A percentile compares a stretch with the other conserved stretches of the same genome.
Evolutionary conservation across 2,797 vertebrate species (phyloP).

Genomic region (Chaetophractus vellerosus): DNA sequence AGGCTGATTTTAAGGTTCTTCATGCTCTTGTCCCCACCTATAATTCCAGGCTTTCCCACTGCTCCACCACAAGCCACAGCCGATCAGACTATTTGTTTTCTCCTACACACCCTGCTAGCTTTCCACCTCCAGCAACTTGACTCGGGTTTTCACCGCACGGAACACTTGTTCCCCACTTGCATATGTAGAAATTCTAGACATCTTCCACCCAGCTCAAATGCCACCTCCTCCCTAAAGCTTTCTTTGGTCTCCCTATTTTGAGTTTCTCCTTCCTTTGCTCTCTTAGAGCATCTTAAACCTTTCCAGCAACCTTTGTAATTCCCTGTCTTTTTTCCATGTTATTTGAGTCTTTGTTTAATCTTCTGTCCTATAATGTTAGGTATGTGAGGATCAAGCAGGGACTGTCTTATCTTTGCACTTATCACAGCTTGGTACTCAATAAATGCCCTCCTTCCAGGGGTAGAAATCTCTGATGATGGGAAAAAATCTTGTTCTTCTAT

Average conservation of each 20-base stretch:
- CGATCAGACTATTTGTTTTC: neutral
- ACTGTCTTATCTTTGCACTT: neutral
- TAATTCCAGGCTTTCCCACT: neutral
- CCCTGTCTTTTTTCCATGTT: neutral
- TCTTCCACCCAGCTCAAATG: neutral
- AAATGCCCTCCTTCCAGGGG: neutral
- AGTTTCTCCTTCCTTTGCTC: constrained; percentile 52
- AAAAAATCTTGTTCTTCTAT: neutral
- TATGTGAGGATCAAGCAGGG: neutral
- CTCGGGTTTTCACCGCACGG: neutral
- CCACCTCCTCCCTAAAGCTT: neutral
- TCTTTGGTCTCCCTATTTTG: neutral
- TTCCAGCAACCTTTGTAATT: constrained; percentile 7
- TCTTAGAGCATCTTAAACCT: constrained; percentile 52
- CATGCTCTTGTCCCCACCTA: neutral
- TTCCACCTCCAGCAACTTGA: neutral
- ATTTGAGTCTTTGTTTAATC: constrained; percentile 56
- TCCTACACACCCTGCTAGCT: neutral
- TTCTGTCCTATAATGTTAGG: constrained; percentile 33
- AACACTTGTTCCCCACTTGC: neutral
- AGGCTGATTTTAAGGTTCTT: neutral
- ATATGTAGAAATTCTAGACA: neutral
- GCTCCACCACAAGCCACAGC: neutral
- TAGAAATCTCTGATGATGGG: neutral
- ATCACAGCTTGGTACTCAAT: neutral